phyloP scores from a whole-genome alignment of 2,888 invertebrate species.

The Acanthosepion pharaonis region DNA sequence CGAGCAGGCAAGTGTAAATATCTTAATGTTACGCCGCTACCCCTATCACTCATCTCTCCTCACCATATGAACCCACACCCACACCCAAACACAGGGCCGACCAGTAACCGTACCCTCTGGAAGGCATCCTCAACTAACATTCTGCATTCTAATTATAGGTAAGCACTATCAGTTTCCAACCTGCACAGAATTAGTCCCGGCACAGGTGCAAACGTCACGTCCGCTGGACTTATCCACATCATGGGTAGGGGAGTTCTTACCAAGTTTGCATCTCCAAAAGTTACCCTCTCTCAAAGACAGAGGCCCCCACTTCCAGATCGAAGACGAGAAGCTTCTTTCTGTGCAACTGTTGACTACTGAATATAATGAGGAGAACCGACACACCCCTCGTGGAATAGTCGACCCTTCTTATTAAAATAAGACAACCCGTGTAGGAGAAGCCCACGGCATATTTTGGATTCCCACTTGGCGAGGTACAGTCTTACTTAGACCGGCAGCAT shows the following conservation, averaged over 20 bases:
- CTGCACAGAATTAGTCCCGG: background rate
- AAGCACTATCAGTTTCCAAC: conserved; percentile 40
- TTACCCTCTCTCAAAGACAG: background rate
- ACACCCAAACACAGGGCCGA: background rate
- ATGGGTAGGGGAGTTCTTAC: background rate
- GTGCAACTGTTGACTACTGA: background rate
- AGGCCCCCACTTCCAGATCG: background rate
- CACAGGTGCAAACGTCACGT: conserved; percentile 34
- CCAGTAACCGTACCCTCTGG: background rate
- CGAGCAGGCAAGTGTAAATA: background rate
- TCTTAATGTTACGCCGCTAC: background rate
- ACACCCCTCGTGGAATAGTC: conserved; percentile 34
- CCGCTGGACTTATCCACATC: conserved; percentile 7
- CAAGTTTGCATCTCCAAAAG: background rate
- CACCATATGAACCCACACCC: background rate
- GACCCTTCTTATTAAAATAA: conserved; percentile 45
- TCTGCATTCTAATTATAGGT: conserved; percentile 44
- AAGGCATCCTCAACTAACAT: conserved; percentile 34
- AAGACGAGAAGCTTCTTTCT: background rate
- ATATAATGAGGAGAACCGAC: background rate
- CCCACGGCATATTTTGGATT: conserved; percentile 41
- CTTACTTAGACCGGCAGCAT: conserved; percentile 44
- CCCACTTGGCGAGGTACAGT: conserved; percentile 45
- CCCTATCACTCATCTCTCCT: background rate
- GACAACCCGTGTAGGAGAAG: conserved; percentile 43